Evolutionary conservation across 1,140 invertebrate species (phyloP).

Genomic region (Stenopsyche tienmushanensis): DNA sequence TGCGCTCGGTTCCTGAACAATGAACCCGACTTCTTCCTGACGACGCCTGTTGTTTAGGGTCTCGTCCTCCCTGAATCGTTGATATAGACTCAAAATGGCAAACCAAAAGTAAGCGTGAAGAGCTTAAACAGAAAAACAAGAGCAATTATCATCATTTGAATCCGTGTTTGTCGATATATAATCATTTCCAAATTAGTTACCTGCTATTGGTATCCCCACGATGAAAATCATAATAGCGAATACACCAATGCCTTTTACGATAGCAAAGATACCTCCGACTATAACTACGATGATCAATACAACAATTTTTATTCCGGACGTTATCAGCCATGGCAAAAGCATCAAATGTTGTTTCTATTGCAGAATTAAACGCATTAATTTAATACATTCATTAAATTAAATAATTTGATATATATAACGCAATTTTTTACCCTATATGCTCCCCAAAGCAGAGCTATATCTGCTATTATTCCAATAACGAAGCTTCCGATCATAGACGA

Average conservation of each 20-base stretch:
- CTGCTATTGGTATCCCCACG: not conserved
- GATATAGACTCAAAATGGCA: not conserved
- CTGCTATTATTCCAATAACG: not conserved
- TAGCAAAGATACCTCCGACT: not conserved
- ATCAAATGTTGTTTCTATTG: not conserved
- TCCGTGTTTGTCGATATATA: not conserved
- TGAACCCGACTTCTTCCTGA: not conserved
- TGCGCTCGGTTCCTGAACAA: too few species aligned
- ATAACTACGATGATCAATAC: not conserved
- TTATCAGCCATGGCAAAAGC: conserved; percentile 5
- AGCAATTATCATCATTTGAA: not conserved
- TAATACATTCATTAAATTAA: too few species aligned
- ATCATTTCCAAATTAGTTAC: not conserved
- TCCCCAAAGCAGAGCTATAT: too few species aligned
- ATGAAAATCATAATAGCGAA: not conserved
- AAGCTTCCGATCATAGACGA: not conserved
- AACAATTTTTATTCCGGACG: not conserved
- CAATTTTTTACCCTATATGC: not conserved
- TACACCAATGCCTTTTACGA: not conserved
- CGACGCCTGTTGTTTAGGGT: not conserved
- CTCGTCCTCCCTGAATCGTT: not conserved
- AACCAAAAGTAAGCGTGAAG: not conserved
- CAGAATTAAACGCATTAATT: not conserved
- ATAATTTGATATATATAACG: not conserved
- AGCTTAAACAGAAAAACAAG: not conserved